phyloP scores from a whole-genome alignment of 53 echinoderm and acorn worm genomes.

The Zoroaster sp. region DNA sequence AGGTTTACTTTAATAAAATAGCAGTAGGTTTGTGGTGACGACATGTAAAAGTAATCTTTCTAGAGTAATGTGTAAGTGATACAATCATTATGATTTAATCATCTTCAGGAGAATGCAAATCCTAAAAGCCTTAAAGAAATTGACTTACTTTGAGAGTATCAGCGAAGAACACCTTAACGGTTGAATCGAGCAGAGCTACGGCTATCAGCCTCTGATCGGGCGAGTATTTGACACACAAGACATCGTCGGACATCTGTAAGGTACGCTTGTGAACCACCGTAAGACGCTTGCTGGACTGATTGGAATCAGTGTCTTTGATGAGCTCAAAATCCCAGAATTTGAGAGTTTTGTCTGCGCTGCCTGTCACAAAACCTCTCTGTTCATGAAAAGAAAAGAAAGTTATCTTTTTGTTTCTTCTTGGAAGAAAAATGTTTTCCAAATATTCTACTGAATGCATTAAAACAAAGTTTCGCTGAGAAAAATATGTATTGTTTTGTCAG shows the following conservation, averaged over 20 bases:
- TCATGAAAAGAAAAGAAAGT: too few species aligned
- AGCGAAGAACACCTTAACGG: constrained; percentile 96
- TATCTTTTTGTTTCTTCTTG: too few species aligned
- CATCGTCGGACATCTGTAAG: constrained; percentile 94
- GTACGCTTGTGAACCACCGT: constrained; percentile 79
- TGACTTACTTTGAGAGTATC: constrained; percentile 81
- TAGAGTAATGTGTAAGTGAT: too few species aligned
- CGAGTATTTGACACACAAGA: constrained; percentile 92
- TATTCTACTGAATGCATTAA: too few species aligned
- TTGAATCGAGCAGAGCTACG: constrained; percentile 84
- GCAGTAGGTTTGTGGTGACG: too few species aligned
- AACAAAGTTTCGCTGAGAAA: too few species aligned
- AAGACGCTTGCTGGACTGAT: constrained; percentile 65
- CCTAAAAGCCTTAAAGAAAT: neutral
- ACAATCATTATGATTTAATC: too few species aligned
- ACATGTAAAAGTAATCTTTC: too few species aligned
- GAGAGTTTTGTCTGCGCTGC: constrained; percentile 91
- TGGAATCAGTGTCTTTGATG: constrained; percentile 58
- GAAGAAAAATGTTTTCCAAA: too few species aligned
- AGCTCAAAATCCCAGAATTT: constrained; percentile 99
- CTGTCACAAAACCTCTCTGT: constrained; percentile 94
- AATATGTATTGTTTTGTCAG: too few species aligned
- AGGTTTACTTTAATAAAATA: too few species aligned
- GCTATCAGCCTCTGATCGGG: constrained; percentile 87
- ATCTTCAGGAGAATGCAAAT: too few species aligned